These are phyloP conservation scores for Asobara japonica DNA, from an alignment of 1,140 invertebrate species.

Conservation along the genomic window DNA sequence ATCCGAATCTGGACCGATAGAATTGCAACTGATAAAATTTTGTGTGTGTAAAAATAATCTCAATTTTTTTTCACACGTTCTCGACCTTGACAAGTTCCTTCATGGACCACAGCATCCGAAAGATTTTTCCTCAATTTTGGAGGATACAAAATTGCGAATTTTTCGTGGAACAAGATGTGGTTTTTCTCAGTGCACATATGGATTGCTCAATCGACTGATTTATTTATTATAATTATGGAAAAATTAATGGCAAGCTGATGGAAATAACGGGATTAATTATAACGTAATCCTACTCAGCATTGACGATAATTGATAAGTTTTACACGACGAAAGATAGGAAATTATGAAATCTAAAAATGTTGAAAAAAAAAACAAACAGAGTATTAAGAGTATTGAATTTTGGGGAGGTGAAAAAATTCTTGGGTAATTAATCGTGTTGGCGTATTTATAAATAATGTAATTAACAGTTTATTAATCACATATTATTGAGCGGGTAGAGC, in stretches of 20 bases:
- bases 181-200: slow-evolving; percentile 8
- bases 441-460: too few relatives aligned
- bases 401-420: neutral
- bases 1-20: too few relatives aligned
- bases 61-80: too few relatives aligned
- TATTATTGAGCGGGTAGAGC: too few relatives aligned
- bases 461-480: too few relatives aligned
- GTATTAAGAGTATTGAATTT: neutral
- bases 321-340: slow-evolving; percentile 10
- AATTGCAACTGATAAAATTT: too few relatives aligned
- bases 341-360: neutral
- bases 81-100: too few relatives aligned
- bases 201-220: slow-evolving; percentile 34
- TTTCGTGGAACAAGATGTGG: neutral
- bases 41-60: too few relatives aligned
- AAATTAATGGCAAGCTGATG: slow-evolving; percentile 5
- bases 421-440: neutral
- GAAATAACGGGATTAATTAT: neutral
- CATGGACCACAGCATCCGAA: too few relatives aligned
- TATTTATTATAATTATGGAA: neutral
- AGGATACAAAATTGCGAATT: too few relatives aligned
- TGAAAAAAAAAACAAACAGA: slow-evolving; percentile 16
- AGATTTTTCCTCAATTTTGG: too few relatives aligned
- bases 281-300: slow-evolving; percentile 9
- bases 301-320: slow-evolving; percentile 33